A percentile compares a stretch with the other conserved stretches of the same genome.
These are phyloP conservation scores for Orthonyx spaldingii DNA, from an alignment of 2,113 vertebrate genomes.

Conservation along the genomic window DNA sequence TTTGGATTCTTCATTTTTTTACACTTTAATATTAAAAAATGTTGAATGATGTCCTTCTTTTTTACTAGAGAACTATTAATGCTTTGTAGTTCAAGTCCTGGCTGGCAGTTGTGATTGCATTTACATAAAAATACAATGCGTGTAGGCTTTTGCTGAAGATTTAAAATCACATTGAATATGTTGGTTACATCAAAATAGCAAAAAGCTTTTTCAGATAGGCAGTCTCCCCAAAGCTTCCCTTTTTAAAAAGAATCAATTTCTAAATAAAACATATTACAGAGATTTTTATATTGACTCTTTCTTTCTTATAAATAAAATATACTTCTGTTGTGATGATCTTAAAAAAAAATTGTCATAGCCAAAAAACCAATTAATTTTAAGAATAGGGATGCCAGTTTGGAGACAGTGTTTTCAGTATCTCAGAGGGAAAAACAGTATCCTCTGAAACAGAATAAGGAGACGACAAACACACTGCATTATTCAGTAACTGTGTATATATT, in stretches of 20 bases:
- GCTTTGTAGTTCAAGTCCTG: not conserved
- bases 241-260: not conserved
- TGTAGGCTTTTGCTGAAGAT: not conserved
- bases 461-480: not conserved
- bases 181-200: not conserved
- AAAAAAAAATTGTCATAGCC: not conserved
- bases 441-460: not conserved
- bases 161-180: not conserved
- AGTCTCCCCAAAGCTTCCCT: not conserved
- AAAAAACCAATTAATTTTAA: not conserved
- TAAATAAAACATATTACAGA: not conserved
- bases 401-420: not conserved
- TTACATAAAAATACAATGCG: not conserved
- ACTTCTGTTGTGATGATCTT: not conserved
- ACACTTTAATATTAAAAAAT: not conserved
- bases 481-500: not conserved
- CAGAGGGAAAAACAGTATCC: not conserved
- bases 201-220: not conserved
- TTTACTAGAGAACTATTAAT: not conserved
- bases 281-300: not conserved
- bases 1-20: not conserved
- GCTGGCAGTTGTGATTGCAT: not conserved
- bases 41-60: not conserved
- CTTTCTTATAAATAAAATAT: not conserved
- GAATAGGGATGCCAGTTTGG: not conserved